Conservation (phyloP, 2,888 invertebrate species). For the Cordylochernes scorpioides region DNA sequence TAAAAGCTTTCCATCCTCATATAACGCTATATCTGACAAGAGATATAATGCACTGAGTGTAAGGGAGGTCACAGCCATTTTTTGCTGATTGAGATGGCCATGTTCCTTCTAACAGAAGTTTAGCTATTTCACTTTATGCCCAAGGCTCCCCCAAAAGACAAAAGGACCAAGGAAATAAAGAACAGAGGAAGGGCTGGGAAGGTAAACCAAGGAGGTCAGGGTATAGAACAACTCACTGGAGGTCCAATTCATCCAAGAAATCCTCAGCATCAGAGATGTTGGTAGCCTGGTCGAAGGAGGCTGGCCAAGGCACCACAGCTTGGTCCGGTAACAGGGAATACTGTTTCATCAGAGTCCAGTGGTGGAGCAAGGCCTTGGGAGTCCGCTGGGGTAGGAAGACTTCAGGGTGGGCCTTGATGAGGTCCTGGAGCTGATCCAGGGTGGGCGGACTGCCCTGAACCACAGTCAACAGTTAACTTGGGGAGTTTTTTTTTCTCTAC, state of each 20-base stretch:
- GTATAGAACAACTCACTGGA: conserved; percentile 25
- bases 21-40: too few relatives aligned
- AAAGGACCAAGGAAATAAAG: too few relatives aligned
- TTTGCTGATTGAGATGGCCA: too few relatives aligned
- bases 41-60: too few relatives aligned
- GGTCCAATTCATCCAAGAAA: conserved; percentile 49
- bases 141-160: too few relatives aligned
- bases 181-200: too few relatives aligned
- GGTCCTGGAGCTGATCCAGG: conserved; percentile 50
- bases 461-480: background rate
- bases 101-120: too few relatives aligned
- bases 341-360: conserved; percentile 77
- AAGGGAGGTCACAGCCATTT: too few relatives aligned
- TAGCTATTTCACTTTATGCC: too few relatives aligned
- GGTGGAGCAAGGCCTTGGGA: conserved; percentile 49
- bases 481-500: background rate
- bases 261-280: conserved; percentile 77
- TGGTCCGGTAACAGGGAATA: conserved; percentile 75
- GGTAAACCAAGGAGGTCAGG: too few relatives aligned
- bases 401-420: conserved; percentile 52
- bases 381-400: conserved; percentile 67
- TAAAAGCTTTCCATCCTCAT: too few relatives aligned
- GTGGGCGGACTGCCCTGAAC: conserved; percentile 22
- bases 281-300: conserved; percentile 21
- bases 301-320: conserved; percentile 24